A percentile compares a stretch with the other conserved stretches of the same genome.
These are phyloP conservation scores for Polymixis lichenea DNA, from an alignment of 2,888 invertebrate genomes.

Conservation along the genomic window DNA sequence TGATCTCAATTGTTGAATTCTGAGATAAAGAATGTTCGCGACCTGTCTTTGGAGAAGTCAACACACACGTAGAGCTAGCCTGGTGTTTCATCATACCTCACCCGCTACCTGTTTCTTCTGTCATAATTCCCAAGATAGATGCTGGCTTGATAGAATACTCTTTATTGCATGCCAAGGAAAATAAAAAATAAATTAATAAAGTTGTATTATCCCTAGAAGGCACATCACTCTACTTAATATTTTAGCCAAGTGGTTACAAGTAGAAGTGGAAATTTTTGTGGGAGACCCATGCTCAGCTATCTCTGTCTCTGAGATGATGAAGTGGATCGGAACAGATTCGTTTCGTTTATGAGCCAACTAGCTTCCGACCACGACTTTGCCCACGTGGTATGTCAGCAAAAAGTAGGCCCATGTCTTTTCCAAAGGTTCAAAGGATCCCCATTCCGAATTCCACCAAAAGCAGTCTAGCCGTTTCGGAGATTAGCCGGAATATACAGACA, in stretches of 20 bases:
- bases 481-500: too few species aligned
- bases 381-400: too few species aligned
- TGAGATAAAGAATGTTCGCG: not conserved
- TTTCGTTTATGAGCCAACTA: not conserved
- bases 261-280: not conserved
- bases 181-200: not conserved
- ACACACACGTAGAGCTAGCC: too few species aligned
- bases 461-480: too few species aligned
- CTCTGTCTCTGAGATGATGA: not conserved
- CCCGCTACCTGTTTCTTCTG: not conserved
- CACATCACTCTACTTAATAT: not conserved
- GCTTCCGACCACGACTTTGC: too few species aligned
- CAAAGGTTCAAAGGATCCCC: too few species aligned
- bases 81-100: not conserved
- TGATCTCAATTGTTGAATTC: not conserved
- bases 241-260: not conserved
- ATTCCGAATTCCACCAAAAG: too few species aligned
- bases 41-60: not conserved
- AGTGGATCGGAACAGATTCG: not conserved
- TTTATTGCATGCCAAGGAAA: not conserved
- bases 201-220: not conserved
- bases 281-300: not conserved
- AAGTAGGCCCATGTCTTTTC: too few species aligned
- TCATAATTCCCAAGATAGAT: not conserved
- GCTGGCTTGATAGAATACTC: too few species aligned